Percentiles rank a stretch among this genome's conserved stretches.
phyloP scores from a whole-genome alignment of 2,113 vertebrate species.

The Meriones unguiculatus region DNA sequence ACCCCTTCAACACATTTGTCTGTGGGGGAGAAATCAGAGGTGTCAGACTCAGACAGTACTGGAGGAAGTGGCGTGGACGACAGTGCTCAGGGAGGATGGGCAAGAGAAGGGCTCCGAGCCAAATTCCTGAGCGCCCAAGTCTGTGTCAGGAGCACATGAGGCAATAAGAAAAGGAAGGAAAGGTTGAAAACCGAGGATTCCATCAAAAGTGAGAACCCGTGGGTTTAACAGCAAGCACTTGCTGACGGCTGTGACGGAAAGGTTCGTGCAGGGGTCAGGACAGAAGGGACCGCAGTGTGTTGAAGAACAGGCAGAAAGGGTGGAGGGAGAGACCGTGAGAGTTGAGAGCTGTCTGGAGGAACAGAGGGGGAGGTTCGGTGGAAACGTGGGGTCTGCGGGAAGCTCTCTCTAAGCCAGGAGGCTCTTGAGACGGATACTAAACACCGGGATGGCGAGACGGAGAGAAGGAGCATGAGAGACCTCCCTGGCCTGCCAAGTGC shows the following conservation, averaged over 20 bases:
- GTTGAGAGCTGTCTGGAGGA: neutral
- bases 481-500: neutral
- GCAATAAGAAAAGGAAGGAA: neutral
- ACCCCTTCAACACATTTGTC: neutral
- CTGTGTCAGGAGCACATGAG: neutral
- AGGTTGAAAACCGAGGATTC: neutral
- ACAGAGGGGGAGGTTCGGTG: neutral
- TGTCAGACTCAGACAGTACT: neutral
- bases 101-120: neutral
- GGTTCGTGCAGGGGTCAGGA: neutral
- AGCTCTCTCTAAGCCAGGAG: slow-evolving; percentile 51
- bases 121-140: neutral
- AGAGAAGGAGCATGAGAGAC: neutral
- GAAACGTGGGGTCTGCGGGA: neutral
- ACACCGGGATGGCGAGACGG: neutral
- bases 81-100: neutral
- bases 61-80: neutral
- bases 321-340: neutral
- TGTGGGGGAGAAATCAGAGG: neutral
- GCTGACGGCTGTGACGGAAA: neutral
- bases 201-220: neutral
- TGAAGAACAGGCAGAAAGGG: accelerated
- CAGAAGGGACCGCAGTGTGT: neutral
- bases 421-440: slow-evolving; percentile 43
- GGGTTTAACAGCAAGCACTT: neutral